Percentiles rank a stretch among this genome's conserved stretches.
phyloP scores from a whole-genome alignment of 2,888 invertebrate genomes.

The Drosophila infuscata region DNA sequence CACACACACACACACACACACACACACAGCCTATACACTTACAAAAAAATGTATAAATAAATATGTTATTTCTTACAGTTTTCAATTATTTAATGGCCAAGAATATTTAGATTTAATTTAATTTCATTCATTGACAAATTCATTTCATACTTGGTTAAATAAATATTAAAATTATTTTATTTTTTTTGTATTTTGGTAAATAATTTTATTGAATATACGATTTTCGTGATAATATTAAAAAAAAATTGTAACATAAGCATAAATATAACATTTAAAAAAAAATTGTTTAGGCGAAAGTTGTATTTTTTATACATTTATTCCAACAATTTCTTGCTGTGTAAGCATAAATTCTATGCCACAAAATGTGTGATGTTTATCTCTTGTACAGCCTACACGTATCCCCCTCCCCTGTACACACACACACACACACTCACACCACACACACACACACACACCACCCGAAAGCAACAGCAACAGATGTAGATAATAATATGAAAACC shows the following conservation, averaged over 20 bases:
- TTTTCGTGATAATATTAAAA: not conserved
- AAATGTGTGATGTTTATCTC: conserved; percentile 74
- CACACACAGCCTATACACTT: not conserved
- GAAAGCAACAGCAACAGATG: conserved; percentile 16
- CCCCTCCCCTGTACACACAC: not conserved
- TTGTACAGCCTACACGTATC: conserved; percentile 45
- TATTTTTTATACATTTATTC: not conserved
- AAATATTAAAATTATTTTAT: not conserved
- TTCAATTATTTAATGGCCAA: not conserved
- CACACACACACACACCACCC: not conserved
- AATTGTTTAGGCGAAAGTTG: not conserved
- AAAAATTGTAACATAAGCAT: too few species aligned
- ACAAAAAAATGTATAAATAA: not conserved
- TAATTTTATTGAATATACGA: not conserved
- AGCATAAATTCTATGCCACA: conserved; percentile 61
- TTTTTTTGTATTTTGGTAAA: not conserved
- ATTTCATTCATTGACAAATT: not conserved
- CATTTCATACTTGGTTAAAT: not conserved
- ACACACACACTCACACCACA: not conserved
- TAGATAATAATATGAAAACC: conserved; percentile 22
- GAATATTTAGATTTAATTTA: not conserved
- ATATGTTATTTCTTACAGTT: not conserved
- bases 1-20: conserved; percentile 13
- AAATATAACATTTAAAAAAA: rapidly evolving
- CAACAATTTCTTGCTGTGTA: conserved; percentile 1